Evolutionary conservation across 2,797 vertebrate species (phyloP), one percentile per base, ranked within the genome.

Genomic region (Intellagama lesueurii): DNA sequence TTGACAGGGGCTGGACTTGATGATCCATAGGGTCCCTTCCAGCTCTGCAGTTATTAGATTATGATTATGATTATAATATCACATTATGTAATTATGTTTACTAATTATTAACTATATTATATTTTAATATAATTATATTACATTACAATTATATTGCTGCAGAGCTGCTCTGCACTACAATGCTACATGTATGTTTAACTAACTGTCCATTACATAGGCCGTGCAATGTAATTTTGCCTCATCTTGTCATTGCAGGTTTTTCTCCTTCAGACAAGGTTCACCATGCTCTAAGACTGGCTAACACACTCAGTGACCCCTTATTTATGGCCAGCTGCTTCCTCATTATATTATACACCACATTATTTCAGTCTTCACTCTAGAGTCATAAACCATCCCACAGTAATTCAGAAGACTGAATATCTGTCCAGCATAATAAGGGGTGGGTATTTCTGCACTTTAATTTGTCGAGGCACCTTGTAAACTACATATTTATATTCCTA

Each of bases 401-500:
- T 85, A 85, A 64, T 80, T 89, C 56, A 81, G 70, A 85, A 89
- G 77, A 52, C n/a, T 80, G 68, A 85, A 85, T 73, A 81, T 81
- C 76, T 89, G 77, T 73, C 40, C 68, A 81, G 68, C 56, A 73
- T 73, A 87, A 86, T 68, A 78, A 87, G n/a, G 78, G 49, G 16
- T n/a, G 49, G 9, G 1, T n/a, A 56, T 14, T 78, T 87, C 68
- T 56, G 28, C 40, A 81, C 78, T 81, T 81, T 73, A 81, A 87
- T 87, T 81, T 87, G 79, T 73, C 81, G 86, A 87, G 70, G 16
- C 80, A 87, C 24, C 78, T 68, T 87, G 77, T 72, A 87, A 87
- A 87, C 32, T 40, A 40, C 69, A 64, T 87, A 87, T 87, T 87
- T 81, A 81, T 81, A 81, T 73, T 87, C 35, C 49, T 72, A 87